These are phyloP conservation scores for Microchrysa polita DNA, from an alignment of 2,888 invertebrate species.

Conservation along the genomic window DNA sequence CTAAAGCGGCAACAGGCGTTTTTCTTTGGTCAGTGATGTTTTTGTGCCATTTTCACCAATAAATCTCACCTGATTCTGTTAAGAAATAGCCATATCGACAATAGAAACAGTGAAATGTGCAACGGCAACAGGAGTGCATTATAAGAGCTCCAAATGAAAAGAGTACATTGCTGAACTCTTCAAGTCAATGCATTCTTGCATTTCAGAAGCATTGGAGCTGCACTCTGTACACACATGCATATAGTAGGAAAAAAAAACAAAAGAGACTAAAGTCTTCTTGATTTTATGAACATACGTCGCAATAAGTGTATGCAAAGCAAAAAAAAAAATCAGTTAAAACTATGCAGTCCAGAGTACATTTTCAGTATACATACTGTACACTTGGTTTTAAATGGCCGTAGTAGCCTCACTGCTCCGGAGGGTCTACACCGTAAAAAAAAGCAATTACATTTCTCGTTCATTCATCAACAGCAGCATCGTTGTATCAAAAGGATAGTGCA, in stretches of 20 bases:
- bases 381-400: not conserved
- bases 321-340: not conserved
- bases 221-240: slow-evolving; percentile 1
- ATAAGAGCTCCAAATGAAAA: no score
- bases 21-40: not conserved
- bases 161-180: no score
- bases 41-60: slow-evolving; percentile 39
- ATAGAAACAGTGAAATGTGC: slow-evolving; percentile 21
- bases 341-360: not conserved
- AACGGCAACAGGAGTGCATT: no score
- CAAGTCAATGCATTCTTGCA: no score
- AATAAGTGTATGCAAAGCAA: slow-evolving; percentile 28
- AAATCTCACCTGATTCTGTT: slow-evolving; percentile 43
- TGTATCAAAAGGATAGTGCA: not conserved
- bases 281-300: not conserved
- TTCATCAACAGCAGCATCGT: no score
- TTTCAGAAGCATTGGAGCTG: no score
- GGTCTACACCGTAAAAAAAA: no score
- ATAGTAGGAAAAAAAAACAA: slow-evolving; percentile 11
- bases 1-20: no score
- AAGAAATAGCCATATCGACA: no score
- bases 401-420: no score
- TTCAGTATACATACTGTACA: not conserved
- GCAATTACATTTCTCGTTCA: no score
- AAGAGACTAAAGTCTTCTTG: not conserved